Conservation (phyloP, 2,797 vertebrate genomes). For the Pangasius krempfi region DNA sequence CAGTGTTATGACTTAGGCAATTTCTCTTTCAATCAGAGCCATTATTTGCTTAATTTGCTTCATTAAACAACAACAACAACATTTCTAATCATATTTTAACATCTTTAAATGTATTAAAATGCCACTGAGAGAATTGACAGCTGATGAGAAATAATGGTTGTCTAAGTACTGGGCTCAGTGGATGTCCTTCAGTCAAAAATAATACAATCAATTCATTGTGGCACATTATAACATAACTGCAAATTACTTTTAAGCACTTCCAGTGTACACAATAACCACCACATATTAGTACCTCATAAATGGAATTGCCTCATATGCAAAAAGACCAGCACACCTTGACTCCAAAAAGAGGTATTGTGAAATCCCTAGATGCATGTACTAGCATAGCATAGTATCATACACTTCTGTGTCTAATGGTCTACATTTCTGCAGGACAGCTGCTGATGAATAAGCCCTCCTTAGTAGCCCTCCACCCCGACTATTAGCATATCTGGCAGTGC, state of each 20-base stretch:
- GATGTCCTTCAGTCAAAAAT: neutral
- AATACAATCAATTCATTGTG: neutral
- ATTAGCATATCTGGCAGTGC: conserved; percentile 18
- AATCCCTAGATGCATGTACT: neutral
- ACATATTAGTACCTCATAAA: neutral
- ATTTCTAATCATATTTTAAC: neutral
- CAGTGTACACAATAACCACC: neutral
- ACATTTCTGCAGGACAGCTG: conserved; percentile 14
- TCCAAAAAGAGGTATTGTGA: neutral
- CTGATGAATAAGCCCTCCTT: conserved; percentile 14
- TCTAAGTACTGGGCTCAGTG: neutral
- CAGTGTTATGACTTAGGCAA: neutral
- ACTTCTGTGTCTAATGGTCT: no score
- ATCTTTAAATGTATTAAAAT: neutral
- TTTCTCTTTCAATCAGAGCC: neutral
- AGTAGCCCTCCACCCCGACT: conserved; percentile 11
- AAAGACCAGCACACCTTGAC: neutral
- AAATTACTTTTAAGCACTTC: neutral
- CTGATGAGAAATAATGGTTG: neutral
- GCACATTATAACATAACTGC: neutral
- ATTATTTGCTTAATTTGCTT: neutral
- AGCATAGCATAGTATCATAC: neutral
- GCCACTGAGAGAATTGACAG: neutral
- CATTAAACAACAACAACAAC: neutral
- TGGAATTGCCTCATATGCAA: neutral